phyloP scores from a whole-genome alignment of 1,140 invertebrate genomes.

The Drosophila melanogaster region DNA sequence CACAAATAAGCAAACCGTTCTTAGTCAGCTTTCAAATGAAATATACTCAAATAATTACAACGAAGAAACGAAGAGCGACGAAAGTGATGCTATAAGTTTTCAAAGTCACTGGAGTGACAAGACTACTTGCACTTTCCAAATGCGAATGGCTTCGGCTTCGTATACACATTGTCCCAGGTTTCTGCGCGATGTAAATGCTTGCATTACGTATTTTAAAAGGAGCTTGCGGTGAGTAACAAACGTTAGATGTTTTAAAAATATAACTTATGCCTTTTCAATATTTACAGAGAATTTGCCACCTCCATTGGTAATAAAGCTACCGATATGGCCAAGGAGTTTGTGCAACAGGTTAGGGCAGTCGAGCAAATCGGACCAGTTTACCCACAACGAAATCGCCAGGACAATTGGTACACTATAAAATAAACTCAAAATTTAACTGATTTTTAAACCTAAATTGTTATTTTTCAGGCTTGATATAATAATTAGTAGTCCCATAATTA shows the following conservation, averaged over 20 bases:
- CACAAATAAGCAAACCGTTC: conserved; percentile 51
- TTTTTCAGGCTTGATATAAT: conserved; percentile 88
- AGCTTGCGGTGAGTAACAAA: conserved; percentile 85
- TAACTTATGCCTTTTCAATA: background rate
- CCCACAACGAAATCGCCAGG: conserved; percentile 36
- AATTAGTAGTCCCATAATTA: conserved; percentile 95
- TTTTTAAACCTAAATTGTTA: background rate
- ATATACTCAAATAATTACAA: conserved; percentile 85
- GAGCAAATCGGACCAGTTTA: conserved; percentile 47
- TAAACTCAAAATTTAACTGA: background rate
- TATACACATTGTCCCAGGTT: conserved; percentile 96
- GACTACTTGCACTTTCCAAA: conserved; percentile 85
- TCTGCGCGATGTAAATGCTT: conserved; percentile 93
- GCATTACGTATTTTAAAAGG: conserved; percentile 90
- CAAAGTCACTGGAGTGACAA: conserved; percentile 86
- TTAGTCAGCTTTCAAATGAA: conserved; percentile 84
- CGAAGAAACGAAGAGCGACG: conserved; percentile 42
- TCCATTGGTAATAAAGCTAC: conserved; percentile 95
- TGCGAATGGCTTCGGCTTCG: conserved; percentile 96
- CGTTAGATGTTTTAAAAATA: too few relatives aligned
- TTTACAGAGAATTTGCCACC: conserved; percentile 90
- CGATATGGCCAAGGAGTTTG: conserved; percentile 96
- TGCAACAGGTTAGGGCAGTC: conserved; percentile 87
- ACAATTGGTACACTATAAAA: conserved; percentile 34
- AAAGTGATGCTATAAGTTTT: conserved; percentile 88